Base-by-base conservation (phyloP, 1,140 invertebrate species). In the Rhopalosiphum padi region DNA sequence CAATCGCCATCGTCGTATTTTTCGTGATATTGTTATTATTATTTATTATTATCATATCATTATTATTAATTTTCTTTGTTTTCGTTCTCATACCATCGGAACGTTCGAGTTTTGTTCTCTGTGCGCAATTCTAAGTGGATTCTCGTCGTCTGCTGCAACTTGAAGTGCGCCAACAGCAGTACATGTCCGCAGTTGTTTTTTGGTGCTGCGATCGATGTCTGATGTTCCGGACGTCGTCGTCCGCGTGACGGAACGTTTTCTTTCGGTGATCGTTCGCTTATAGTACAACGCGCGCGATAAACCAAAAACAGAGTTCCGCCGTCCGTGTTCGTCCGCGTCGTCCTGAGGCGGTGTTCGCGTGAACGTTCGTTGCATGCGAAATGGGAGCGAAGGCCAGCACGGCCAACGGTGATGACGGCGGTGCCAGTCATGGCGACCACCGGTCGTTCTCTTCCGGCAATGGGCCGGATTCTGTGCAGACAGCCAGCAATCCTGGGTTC, bases 341-440 rank as follows among this genome's bases (percentile, higher is more conserved):
- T 35, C 30, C 46, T 48, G 35, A 21, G 25, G 87, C 21, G 48
- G 46, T 43, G 25, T 41, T 68, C 53, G 23, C 43, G 86, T 22
- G 53, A 48, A 22, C 85, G 48, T 90, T 94, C 90, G 53, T 90
- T 94, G 93, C 93, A 90, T 68, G 55, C 93, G 90, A 94, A 68
- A 98, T 98, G 97, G 97, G 97, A 96, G 97, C 97, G 95, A 98
- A 98, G 96, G 96, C 97, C 95, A 98, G 97, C 95, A 97, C 97
- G 93, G 96, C 96, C 94, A 97, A 97, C 94, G 97, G 96, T 94
- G 97, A 96, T 94, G 96, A 96, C 94, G 96, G 96, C 96, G 96
- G 96, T 94, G 96, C 96, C 96, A 97, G 96, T 96, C 97, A 96
- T 94, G 96, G 96, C 94, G 96, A 96, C 94, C 96, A 96, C 94